Evolutionary conservation across 2,888 invertebrate species (phyloP), one percentile per base, ranked within the genome.

Genomic region (Acanthococcus lagerstroemiae): DNA sequence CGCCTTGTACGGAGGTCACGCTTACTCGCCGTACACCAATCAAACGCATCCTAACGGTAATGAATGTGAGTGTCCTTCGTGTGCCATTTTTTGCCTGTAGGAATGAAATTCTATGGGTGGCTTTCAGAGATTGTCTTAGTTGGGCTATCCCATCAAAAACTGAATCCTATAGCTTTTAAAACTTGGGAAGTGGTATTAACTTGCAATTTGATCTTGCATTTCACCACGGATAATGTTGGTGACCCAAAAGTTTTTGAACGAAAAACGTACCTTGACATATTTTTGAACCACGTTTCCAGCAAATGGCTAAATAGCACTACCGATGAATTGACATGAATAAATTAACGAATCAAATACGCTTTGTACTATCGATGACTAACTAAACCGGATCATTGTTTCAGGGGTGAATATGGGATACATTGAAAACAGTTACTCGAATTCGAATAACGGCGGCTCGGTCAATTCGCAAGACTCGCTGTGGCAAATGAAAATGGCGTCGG

Each of bases 401-500:
- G 89, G 89, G 84, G 85, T 86, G 70, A 90, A 90, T 77, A 88
- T 90, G 86, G 89, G 87, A 69, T 92, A 91, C 79, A 84, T 90
- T 79, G 92, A 92, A 76, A 90, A 90, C 78, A 90, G 90, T 76
- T 92, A 92, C 78, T 89, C 91, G 68, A 92, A 92, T 76, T 92
- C 91, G 68, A 92, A 92, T 79, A 91, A 92, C 77, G 92, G 92
- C n/a, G 93, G 93, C 71, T 92, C 92, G 73, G 92, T 93, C 67
- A 92, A 94, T 79, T 93, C 92, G 4, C 93, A 93, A 77, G 92
- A 93, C 77, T 93, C 93, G 45, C 78, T 94, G 73, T 92, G 94
- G 93, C 92, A 92, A 78, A 87, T 92, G 83, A 93, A 93, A 78
- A 88, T 88, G 83, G 88, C 87, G 1, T 88, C 87, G n/a, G 83